Conservation (phyloP, 2,113 vertebrate genomes). For the Semicossyphus pulcher region DNA sequence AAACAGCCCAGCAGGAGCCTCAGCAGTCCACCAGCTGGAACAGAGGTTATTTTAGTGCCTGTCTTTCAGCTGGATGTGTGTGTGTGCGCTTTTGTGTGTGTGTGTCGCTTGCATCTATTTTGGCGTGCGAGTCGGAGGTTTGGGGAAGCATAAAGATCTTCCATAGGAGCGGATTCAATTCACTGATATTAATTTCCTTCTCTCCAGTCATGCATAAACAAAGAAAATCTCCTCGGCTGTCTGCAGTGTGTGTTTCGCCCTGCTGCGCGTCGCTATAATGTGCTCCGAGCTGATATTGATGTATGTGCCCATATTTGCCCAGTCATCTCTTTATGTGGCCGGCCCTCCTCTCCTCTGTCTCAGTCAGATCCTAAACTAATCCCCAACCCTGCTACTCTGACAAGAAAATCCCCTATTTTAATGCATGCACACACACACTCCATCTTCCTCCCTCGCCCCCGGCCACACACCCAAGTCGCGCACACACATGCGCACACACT, state of each 20-base stretch:
- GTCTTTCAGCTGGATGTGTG: slow-evolving; percentile 81
- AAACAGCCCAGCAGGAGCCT: slow-evolving; percentile 94
- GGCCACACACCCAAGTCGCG: slow-evolving; percentile 27
- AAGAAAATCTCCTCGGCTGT: slow-evolving; percentile 71
- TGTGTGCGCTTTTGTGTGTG: slow-evolving; percentile 35
- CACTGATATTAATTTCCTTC: slow-evolving; percentile 81
- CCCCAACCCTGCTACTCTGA: slow-evolving; percentile 82
- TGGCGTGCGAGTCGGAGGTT: slow-evolving; percentile 57
- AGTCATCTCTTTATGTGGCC: slow-evolving; percentile 84
- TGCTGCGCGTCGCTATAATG: slow-evolving; percentile 66
- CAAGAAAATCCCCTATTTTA: slow-evolving; percentile 86
- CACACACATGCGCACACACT: slow-evolving; percentile 1
- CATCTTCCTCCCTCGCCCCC: slow-evolving; percentile 49
- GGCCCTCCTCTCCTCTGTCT: slow-evolving; percentile 78
- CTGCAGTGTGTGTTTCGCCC: slow-evolving; percentile 54
- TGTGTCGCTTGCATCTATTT: slow-evolving; percentile 63
- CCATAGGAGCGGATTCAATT: slow-evolving; percentile 81
- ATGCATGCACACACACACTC: slow-evolving; percentile 82
- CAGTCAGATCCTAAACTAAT: slow-evolving; percentile 85
- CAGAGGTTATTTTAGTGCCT: slow-evolving; percentile 94
- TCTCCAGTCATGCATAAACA: slow-evolving; percentile 78
- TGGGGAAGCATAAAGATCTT: slow-evolving; percentile 78
- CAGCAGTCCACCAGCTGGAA: slow-evolving; percentile 93
- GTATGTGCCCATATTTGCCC: slow-evolving; percentile 79
- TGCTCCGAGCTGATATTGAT: slow-evolving; percentile 75